Conservation (phyloP, 2,888 invertebrate genomes). For the Emmelina monodactyla region DNA sequence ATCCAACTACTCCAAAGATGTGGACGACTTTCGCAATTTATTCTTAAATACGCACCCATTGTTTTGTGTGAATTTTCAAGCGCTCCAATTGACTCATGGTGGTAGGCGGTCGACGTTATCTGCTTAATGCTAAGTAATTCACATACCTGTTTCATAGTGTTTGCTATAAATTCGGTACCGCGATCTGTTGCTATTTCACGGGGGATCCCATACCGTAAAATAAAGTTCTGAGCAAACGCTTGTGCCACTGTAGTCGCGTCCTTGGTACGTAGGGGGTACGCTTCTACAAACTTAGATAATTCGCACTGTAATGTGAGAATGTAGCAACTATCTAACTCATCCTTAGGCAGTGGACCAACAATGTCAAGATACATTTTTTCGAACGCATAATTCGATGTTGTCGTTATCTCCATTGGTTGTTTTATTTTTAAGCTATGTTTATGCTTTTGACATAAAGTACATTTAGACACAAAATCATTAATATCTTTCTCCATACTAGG, state of each 20-base stretch:
- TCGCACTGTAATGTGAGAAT: conserved; percentile 10
- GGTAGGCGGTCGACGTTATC: conserved; percentile 13
- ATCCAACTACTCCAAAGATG: conserved; percentile 5
- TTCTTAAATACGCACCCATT: conserved; percentile 4
- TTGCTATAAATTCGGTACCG: conserved; percentile 11
- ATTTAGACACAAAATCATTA: conserved; percentile 11
- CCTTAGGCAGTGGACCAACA: conserved; percentile 7
- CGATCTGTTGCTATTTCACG: conserved; percentile 10
- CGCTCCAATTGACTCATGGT: conserved; percentile 7
- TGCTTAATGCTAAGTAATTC: conserved; percentile 12
- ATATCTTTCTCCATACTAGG: conserved; percentile 12
- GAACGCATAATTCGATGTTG: conserved; percentile 9
- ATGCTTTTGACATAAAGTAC: conserved; percentile 12
- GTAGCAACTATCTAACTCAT: conserved; percentile 5
- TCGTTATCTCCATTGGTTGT: conserved; percentile 9
- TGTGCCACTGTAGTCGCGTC: conserved; percentile 6
- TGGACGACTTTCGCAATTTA: conserved; percentile 9
- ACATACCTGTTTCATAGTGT: conserved; percentile 13
- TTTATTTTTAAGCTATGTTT: conserved; percentile 7
- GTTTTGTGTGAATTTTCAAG: conserved; percentile 9
- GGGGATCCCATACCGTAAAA: conserved; percentile 12
- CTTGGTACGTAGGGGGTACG: conserved; percentile 10
- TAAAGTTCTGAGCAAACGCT: conserved; percentile 11
- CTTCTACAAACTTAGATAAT: conserved; percentile 11
- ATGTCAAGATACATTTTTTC: conserved; percentile 11